Evolutionary conservation across 2,888 invertebrate genomes (phyloP).

Genomic region (Chromoteleia sp.): DNA sequence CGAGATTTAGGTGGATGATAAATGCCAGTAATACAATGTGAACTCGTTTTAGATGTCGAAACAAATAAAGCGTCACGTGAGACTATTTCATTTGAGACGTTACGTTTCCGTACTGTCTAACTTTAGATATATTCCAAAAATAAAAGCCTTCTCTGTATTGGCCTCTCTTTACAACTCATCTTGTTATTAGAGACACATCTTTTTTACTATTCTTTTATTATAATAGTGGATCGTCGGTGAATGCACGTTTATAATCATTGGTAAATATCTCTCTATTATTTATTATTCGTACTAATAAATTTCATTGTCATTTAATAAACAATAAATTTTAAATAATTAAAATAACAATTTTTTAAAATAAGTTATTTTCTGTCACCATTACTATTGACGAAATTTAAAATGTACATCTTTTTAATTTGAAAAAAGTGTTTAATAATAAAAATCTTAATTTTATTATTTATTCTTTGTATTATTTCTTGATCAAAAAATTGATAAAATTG

Average conservation of each 20-base stretch:
- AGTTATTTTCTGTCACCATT: too few species aligned
- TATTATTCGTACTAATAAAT: too few species aligned
- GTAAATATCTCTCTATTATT: slow-evolving; percentile 33
- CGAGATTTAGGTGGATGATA: too few species aligned
- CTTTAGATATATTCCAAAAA: slow-evolving; percentile 78
- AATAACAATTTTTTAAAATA: too few species aligned
- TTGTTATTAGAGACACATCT: slow-evolving; percentile 69
- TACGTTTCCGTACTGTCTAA: slow-evolving; percentile 74
- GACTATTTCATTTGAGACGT: slow-evolving; percentile 61
- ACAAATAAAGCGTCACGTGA: slow-evolving; percentile 64
- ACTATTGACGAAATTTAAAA: too few species aligned
- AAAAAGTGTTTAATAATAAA: too few species aligned
- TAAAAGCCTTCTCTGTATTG: slow-evolving; percentile 71
- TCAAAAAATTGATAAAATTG: too few species aligned
- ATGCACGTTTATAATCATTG: slow-evolving; percentile 12
- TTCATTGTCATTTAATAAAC: not conserved
- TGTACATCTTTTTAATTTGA: too few species aligned
- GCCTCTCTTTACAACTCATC: slow-evolving; percentile 66
- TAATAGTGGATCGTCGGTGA: slow-evolving; percentile 2
- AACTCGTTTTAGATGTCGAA: not conserved
- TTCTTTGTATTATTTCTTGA: too few species aligned
- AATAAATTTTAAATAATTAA: not conserved
- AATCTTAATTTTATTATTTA: too few species aligned
- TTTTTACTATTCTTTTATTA: slow-evolving; percentile 60
- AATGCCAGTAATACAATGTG: not conserved